Percentiles rank a stretch among this genome's conserved stretches.
These are phyloP conservation scores for Charaxes varanes DNA, from an alignment of 1,140 invertebrate genomes.

Conservation along the genomic window DNA sequence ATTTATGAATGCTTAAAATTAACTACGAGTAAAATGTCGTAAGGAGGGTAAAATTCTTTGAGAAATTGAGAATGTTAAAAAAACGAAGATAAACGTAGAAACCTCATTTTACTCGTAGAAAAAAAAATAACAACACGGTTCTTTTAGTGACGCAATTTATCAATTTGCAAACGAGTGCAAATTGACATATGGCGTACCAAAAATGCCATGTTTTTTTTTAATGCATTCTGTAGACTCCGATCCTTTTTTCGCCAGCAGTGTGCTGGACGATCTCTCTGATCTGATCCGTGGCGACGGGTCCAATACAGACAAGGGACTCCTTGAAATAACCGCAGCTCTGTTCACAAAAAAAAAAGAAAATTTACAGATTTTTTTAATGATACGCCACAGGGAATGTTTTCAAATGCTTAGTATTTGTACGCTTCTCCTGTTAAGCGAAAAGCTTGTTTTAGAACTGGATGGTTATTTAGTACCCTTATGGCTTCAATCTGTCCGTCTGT, in stretches of 20 bases:
- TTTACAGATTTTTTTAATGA: too few species aligned
- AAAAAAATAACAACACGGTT: neutral
- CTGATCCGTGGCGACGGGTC: conserved; percentile 86
- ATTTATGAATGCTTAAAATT: conserved; percentile 13
- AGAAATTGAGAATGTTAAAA: conserved; percentile 10
- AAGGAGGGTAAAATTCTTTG: too few species aligned
- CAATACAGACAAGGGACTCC: conserved; percentile 91
- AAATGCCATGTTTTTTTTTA: conserved; percentile 52
- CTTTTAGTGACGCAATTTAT: too few species aligned
- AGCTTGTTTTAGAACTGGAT: too few species aligned
- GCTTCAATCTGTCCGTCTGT: too few species aligned
- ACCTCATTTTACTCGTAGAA: conserved; percentile 19
- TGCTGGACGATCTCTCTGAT: conserved; percentile 82
- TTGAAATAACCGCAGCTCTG: conserved; percentile 93
- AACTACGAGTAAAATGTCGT: conserved; percentile 7
- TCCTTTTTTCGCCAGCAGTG: conserved; percentile 85
- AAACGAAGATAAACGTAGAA: neutral
- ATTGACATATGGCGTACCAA: too few species aligned
- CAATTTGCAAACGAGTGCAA: too few species aligned
- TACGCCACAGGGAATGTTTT: too few species aligned
- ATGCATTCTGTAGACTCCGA: conserved; percentile 78
- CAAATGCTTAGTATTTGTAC: too few species aligned
- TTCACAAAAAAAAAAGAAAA: conserved; percentile 10
- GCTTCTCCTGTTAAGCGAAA: too few species aligned
- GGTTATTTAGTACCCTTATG: too few species aligned